phyloP scores from a whole-genome alignment of 1,140 invertebrate species.

The Drosophila bocki region DNA sequence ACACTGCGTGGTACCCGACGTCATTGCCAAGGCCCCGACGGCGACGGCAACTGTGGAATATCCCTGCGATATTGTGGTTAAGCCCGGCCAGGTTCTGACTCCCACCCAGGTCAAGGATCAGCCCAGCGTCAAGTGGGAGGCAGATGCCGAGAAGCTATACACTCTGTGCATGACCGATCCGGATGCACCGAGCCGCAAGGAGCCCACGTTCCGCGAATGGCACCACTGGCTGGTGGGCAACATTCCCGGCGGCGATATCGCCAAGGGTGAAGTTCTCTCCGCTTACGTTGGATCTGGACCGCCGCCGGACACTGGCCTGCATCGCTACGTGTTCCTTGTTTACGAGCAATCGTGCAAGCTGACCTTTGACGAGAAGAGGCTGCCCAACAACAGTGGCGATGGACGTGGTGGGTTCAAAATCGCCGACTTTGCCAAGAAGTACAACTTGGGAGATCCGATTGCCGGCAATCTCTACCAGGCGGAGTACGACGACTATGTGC shows the following conservation, averaged over 20 bases:
- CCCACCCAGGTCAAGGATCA: conserved; percentile 90
- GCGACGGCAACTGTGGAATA: conserved; percentile 47
- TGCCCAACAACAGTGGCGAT: conserved; percentile 89
- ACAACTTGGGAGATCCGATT: conserved; percentile 92
- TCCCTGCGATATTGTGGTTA: conserved; percentile 85
- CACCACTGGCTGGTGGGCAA: conserved; percentile 97
- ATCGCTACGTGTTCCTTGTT: conserved; percentile 95
- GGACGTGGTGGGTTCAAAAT: conserved; percentile 93
- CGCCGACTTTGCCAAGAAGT: conserved; percentile 88
- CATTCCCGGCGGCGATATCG: conserved; percentile 92
- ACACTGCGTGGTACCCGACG: conserved; percentile 78
- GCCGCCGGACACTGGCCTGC: conserved; percentile 92
- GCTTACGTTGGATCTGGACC: conserved; percentile 95
- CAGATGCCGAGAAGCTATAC: conserved; percentile 88
- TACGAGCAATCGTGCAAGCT: conserved; percentile 90
- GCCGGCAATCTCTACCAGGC: conserved; percentile 96
- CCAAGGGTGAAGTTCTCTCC: conserved; percentile 90
- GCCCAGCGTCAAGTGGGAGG: conserved; percentile 89
- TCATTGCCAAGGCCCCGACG: conserved; percentile 64
- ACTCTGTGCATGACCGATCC: conserved; percentile 90
- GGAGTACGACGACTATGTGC: conserved; percentile 96
- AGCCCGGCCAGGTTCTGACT: conserved; percentile 89
- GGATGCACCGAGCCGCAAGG: conserved; percentile 89
- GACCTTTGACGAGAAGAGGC: conserved; percentile 70
- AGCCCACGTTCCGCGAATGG: conserved; percentile 94